Percentiles rank a stretch among this genome's conserved stretches.
Conservation (phyloP, 2,113 vertebrate species). For the Ranitomeya imitator region DNA sequence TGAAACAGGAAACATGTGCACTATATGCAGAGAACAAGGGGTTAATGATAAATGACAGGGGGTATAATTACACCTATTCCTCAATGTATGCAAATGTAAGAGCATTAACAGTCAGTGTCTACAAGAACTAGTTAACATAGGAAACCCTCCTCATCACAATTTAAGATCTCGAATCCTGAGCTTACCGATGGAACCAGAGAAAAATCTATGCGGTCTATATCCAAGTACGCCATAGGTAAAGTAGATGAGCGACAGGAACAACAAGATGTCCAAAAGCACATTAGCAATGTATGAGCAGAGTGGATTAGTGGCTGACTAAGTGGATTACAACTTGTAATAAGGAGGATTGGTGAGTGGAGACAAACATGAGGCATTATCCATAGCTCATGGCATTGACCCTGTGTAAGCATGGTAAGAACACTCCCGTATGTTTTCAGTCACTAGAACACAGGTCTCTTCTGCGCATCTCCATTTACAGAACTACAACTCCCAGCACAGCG, state of each 20-base stretch:
- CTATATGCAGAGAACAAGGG: no score
- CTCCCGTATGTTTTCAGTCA: no score
- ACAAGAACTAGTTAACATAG: no score
- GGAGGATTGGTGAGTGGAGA: constrained; percentile 38
- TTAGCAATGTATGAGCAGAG: background rate
- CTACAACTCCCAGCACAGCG: no score
- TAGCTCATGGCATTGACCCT: background rate
- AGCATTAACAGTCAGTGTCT: no score
- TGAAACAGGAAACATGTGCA: no score
- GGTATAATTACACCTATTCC: no score
- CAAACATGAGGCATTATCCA: background rate
- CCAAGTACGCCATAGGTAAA: constrained; percentile 24
- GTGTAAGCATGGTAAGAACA: background rate
- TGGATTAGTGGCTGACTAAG: constrained; percentile 46
- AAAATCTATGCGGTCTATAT: constrained; percentile 16
- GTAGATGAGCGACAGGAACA: background rate
- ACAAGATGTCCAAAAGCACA: background rate
- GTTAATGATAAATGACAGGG: no score
- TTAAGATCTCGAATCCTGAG: background rate
- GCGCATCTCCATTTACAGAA: no score
- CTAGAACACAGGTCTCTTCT: background rate
- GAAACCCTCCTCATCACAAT: background rate
- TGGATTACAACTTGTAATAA: constrained; percentile 40
- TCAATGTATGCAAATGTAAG: no score
- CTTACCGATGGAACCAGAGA: constrained; percentile 28